These are phyloP conservation scores for Aythya baeri DNA, from an alignment of 2,113 vertebrate genomes.

Conservation along the genomic window DNA sequence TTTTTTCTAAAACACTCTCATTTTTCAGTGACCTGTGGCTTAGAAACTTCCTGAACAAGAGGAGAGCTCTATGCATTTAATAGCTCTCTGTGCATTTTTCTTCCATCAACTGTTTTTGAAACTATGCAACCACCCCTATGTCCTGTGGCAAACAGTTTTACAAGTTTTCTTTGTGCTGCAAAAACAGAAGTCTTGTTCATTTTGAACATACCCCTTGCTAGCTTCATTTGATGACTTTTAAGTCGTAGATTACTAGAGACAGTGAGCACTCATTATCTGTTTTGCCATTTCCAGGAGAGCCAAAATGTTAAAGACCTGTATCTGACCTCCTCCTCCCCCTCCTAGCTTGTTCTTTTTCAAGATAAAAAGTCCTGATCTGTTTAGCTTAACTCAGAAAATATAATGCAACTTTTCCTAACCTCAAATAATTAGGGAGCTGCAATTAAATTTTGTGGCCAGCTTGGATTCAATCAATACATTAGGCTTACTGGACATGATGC, in stretches of 20 bases:
- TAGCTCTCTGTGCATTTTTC: background rate
- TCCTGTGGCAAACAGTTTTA: background rate
- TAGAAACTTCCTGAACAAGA: background rate
- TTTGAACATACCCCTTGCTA: background rate
- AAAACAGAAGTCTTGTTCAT: background rate
- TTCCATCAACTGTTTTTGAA: background rate
- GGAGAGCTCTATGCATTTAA: background rate
- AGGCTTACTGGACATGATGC: slow-evolving; percentile 4
- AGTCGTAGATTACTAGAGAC: background rate
- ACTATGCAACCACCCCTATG: background rate
- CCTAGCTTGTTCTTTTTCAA: background rate
- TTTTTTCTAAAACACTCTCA: background rate
- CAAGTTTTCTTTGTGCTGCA: background rate
- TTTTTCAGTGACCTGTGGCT: background rate
- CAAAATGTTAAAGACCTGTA: slow-evolving; percentile 21
- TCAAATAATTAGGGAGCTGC: slow-evolving; percentile 40
- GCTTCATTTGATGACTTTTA: slow-evolving; percentile 3
- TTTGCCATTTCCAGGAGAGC: slow-evolving; percentile 1
- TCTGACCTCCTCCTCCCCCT: slow-evolving; percentile 13
- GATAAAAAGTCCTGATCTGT: slow-evolving; percentile 40
- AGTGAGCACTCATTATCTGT: background rate
- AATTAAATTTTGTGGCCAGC: slow-evolving; percentile 43
- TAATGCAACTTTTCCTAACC: slow-evolving; percentile 43
- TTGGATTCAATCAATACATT: slow-evolving; percentile 22
- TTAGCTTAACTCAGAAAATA: slow-evolving; percentile 40